These are phyloP conservation scores for Gonatopus flavifemur DNA, from an alignment of 1,140 invertebrate species.

Conservation along the genomic window DNA sequence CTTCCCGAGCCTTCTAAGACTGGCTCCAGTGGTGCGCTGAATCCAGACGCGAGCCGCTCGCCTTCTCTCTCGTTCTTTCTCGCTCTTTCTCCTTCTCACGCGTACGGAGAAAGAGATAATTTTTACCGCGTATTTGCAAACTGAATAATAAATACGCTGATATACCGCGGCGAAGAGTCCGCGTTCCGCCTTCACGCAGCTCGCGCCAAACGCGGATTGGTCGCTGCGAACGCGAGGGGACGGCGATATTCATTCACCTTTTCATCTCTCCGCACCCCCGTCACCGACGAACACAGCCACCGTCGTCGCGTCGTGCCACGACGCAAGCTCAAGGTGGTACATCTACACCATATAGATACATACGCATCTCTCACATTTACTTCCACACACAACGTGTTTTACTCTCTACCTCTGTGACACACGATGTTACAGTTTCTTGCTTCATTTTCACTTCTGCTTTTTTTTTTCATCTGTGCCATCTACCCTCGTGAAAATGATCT, in stretches of 20 bases:
- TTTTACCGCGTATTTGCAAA: constrained; percentile 59
- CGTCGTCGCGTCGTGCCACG: constrained; percentile 13
- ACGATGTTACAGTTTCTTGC: too few species aligned
- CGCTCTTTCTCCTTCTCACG: background rate
- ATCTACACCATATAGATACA: too few species aligned
- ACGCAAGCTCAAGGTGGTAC: too few species aligned
- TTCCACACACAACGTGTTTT: constrained; percentile 9
- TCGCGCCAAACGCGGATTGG: constrained; percentile 54
- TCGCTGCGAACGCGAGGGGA: constrained; percentile 49
- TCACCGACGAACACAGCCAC: too few species aligned
- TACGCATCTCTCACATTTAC: constrained; percentile 19
- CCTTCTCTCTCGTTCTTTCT: background rate
- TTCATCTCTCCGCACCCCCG: too few species aligned
- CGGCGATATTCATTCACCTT: constrained; percentile 49
- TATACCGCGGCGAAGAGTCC: constrained; percentile 49
- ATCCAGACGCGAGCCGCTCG: constrained; percentile 14
- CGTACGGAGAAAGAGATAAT: constrained; percentile 46
- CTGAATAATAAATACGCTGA: constrained; percentile 59
- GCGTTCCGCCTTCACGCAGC: constrained; percentile 59
- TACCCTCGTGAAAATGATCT: too few species aligned
- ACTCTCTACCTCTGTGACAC: constrained; percentile 4
- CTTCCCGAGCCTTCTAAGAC: constrained; percentile 14
- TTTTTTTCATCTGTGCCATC: too few species aligned
- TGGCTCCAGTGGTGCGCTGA: constrained; percentile 2
- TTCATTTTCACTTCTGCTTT: too few species aligned